Evolutionary conservation across 37 sponge, comb jelly and placozoan species (phyloP), one percentile per base, ranked within the genome.

Genomic region (Halisarca cf. caerulea): DNA sequence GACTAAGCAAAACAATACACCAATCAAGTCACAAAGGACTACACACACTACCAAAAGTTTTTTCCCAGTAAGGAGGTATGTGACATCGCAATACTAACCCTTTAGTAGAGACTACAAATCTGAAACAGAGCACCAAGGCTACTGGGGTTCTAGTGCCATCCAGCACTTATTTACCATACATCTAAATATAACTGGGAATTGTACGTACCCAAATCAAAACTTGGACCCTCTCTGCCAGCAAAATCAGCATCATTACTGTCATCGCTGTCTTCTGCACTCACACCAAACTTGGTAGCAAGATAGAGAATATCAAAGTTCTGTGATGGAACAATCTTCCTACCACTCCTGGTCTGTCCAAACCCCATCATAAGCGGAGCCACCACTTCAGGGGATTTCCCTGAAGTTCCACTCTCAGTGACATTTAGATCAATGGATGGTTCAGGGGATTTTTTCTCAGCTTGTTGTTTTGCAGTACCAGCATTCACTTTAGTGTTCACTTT

Each of bases 231-330:
- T 7, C 24, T 74, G 11, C 15, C 77, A n/a, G 38, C 15, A 25
- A 74, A 74, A 37, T 74, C 77, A n/a, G 32, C 77, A 74, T 74
- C 77, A 23, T 40, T 43, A 74, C 77, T 74, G 17, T 74, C 77
- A 74, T 74, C 77, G 41, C 77, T 74, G 9, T 74, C 77, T 6
- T 44, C 32, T 1, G 21, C 24, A 40, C 18, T 74, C 2, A 43
- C 11, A 6, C 77, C 77, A 74, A 74, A 74, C 77, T 74, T 74
- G 1, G 77, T 74, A 42, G 77, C 77, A 25, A 74, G 77, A 38
- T 74, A 74, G 41, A 74, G 77, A 23, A 74, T 74, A 43, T 74
- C 77, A 74, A 74, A 74, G 77, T 74, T 41, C 44, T 74, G 41
- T 41, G 77, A 74, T 23, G 77, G 77, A 2, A 74, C 77, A n/a